These are phyloP conservation scores for Scomber scombrus DNA, from an alignment of 2,113 vertebrate genomes.

Conservation along the genomic window DNA sequence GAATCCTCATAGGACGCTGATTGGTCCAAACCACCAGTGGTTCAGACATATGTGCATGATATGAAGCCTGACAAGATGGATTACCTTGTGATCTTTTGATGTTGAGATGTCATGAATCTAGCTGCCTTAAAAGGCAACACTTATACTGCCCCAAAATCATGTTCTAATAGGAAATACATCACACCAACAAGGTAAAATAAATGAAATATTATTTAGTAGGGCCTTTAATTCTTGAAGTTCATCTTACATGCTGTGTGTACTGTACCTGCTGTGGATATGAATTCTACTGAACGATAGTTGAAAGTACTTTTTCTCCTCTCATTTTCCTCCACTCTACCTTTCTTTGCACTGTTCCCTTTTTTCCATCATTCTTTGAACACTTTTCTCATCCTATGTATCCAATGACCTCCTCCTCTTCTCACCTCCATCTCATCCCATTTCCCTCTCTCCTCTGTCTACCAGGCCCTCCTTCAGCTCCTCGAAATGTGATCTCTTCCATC, in stretches of 20 bases:
- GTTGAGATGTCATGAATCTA: too few relatives aligned
- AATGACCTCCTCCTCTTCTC: neutral
- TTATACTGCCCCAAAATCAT: too few relatives aligned
- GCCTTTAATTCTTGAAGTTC: neutral
- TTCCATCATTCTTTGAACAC: neutral
- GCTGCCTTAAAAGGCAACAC: too few relatives aligned
- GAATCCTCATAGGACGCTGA: too few relatives aligned
- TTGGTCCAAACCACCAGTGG: too few relatives aligned
- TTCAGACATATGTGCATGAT: too few relatives aligned
- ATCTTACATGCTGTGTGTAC: neutral
- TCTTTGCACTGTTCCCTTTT: constrained; percentile 11
- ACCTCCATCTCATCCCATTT: neutral
- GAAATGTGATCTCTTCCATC: constrained; percentile 98
- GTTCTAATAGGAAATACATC: too few relatives aligned
- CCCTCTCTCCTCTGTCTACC: constrained; percentile 14
- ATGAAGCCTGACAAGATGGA: too few relatives aligned
- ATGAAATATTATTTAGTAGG: too few relatives aligned
- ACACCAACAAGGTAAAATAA: too few relatives aligned
- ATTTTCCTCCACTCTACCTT: neutral
- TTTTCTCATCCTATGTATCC: neutral
- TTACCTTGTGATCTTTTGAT: too few relatives aligned
- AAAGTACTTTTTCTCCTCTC: neutral
- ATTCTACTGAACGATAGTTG: neutral
- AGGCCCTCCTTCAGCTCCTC: constrained; percentile 95
- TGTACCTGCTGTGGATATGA: neutral